Evolutionary conservation across 2,888 invertebrate species (phyloP).

Genomic region (Endotricha flammealis): DNA sequence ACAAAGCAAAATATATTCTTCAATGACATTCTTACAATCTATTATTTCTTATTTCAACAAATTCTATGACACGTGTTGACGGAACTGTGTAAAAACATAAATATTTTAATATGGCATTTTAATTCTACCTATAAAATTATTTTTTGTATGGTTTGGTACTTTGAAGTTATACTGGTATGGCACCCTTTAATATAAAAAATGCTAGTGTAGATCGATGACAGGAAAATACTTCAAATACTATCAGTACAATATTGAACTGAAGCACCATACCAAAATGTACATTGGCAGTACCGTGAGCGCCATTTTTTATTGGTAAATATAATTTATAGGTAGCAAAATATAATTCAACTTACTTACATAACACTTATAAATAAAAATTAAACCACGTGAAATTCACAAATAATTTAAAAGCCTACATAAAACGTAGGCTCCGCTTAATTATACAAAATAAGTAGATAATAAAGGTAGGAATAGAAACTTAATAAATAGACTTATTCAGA

Average conservation of each 20-base stretch:
- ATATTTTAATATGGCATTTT: constrained; percentile 14
- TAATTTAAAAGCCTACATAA: constrained; percentile 72
- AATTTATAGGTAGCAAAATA: constrained; percentile 15
- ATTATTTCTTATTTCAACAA: constrained; percentile 19
- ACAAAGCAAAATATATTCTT: constrained; percentile 21
- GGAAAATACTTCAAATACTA: background rate
- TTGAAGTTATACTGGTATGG: constrained; percentile 4
- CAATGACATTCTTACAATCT: constrained; percentile 15
- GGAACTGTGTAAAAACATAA: constrained; percentile 13
- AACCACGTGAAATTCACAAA: constrained; percentile 42
- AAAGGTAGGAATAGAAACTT: constrained; percentile 32
- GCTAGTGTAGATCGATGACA: background rate
- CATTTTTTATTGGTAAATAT: constrained; percentile 1
- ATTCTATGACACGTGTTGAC: constrained; percentile 21
- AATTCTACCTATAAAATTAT: constrained; percentile 3
- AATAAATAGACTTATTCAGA: constrained; percentile 13
- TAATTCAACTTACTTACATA: constrained; percentile 27
- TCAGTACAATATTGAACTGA: background rate
- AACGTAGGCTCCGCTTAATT: constrained; percentile 67
- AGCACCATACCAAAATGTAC: constrained; percentile 14
- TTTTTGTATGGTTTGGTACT: background rate
- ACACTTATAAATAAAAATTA: constrained; percentile 32
- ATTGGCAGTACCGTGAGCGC: background rate
- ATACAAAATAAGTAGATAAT: constrained; percentile 48
- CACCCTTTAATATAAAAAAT: background rate